phyloP scores from a whole-genome alignment of 2,888 invertebrate genomes.

The Heteromurus nitidus region DNA sequence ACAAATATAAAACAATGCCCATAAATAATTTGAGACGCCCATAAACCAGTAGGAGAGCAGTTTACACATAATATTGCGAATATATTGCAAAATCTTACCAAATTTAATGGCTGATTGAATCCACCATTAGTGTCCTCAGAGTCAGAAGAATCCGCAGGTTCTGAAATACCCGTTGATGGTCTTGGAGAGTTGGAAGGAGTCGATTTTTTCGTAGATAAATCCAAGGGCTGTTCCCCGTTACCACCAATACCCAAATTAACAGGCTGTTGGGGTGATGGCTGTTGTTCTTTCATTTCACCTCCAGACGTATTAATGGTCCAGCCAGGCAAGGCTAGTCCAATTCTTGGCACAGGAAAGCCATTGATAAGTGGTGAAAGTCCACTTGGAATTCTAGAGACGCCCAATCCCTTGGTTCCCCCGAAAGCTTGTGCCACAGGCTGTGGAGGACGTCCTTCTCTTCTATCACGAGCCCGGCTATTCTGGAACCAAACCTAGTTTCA shows the following conservation, averaged over 20 bases:
- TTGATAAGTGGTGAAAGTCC: conserved; percentile 70
- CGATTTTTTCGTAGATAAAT: conserved; percentile 88
- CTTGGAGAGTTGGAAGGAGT: conserved; percentile 80
- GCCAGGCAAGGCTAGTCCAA: conserved; percentile 59
- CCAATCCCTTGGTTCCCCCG: conserved; percentile 52
- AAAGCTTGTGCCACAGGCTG: conserved; percentile 61
- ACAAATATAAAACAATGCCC: conserved; percentile 19
- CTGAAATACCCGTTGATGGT: conserved; percentile 75
- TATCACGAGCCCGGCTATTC: conserved; percentile 92
- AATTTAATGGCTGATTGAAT: conserved; percentile 72
- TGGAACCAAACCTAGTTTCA: conserved; percentile 93
- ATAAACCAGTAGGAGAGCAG: conserved; percentile 5
- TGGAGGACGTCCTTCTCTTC: conserved; percentile 80
- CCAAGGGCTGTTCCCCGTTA: conserved; percentile 86
- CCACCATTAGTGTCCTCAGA: conserved; percentile 77
- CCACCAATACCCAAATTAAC: conserved; percentile 71
- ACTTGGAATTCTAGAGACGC: conserved; percentile 58
- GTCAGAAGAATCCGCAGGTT: conserved; percentile 78
- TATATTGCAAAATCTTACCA: conserved; percentile 62
- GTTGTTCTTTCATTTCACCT: conserved; percentile 58
- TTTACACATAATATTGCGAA: background rate
- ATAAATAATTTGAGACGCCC: conserved; percentile 27
- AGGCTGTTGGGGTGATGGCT: conserved; percentile 51
- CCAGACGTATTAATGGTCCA: conserved; percentile 65
- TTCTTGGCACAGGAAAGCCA: conserved; percentile 68